Evolutionary conservation across 1,140 invertebrate species (phyloP).

Genomic region (Telenomus remus): DNA sequence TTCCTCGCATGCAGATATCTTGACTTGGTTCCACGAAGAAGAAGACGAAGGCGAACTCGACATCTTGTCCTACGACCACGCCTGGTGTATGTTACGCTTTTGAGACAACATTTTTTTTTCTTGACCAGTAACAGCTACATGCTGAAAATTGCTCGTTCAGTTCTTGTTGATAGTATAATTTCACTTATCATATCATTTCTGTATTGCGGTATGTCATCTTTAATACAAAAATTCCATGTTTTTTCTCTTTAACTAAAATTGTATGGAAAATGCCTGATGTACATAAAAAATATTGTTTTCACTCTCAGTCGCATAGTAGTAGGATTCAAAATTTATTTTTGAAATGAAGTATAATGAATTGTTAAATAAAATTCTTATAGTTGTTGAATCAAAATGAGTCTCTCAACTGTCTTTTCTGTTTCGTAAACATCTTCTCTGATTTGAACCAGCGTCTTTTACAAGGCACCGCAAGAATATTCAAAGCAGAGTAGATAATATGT

Average conservation of each 20-base stretch:
- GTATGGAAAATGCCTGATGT: slow-evolving; percentile 8
- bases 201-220: slow-evolving; percentile 12
- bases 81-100: slow-evolving; percentile 59
- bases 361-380: too few relatives aligned
- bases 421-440: slow-evolving; percentile 40
- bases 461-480: slow-evolving; percentile 37
- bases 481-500: slow-evolving; percentile 29
- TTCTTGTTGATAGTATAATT: slow-evolving; percentile 41
- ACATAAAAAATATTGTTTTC: too few relatives aligned
- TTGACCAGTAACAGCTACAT: slow-evolving; percentile 11
- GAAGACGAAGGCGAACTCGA: slow-evolving; percentile 59
- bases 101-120: slow-evolving; percentile 56
- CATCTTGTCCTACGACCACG: slow-evolving; percentile 68
- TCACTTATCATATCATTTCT: slow-evolving; percentile 42
- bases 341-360: too few relatives aligned
- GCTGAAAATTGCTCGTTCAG: slow-evolving; percentile 25
- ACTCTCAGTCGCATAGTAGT: too few relatives aligned
- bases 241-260: not conserved
- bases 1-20: slow-evolving; percentile 61
- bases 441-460: slow-evolving; percentile 15
- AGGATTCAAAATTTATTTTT: too few relatives aligned
- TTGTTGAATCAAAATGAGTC: too few relatives aligned
- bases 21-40: slow-evolving; percentile 64
- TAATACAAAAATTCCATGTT: not conserved
- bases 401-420: slow-evolving; percentile 16